Percentiles rank a stretch among this genome's conserved stretches.
Evolutionary conservation across 2,888 invertebrate species (phyloP).

Genomic region (Icerya purchasi): DNA sequence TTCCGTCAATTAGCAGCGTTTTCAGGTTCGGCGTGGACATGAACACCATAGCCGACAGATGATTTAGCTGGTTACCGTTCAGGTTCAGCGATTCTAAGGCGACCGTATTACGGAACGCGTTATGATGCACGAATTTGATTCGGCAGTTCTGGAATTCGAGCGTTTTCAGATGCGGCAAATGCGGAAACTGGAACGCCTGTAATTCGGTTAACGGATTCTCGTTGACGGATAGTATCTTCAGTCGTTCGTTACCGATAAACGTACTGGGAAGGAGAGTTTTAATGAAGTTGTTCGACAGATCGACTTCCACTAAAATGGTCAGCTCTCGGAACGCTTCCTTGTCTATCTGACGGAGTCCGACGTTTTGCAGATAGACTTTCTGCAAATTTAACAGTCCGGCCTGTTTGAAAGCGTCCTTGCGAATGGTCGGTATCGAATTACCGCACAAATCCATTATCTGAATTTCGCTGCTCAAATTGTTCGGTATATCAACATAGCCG

Average conservation of each 20-base stretch:
- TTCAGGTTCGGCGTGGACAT: constrained; percentile 54
- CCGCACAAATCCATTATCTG: constrained; percentile 70
- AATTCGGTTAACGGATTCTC: constrained; percentile 59
- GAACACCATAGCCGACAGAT: constrained; percentile 41
- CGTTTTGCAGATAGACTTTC: constrained; percentile 53
- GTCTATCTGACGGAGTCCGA: constrained; percentile 52
- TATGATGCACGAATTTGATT: constrained; percentile 47
- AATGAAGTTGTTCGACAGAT: constrained; percentile 62
- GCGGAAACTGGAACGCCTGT: constrained; percentile 56
- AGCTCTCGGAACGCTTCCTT: constrained; percentile 68
- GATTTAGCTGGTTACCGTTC: constrained; percentile 55
- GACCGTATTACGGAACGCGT: constrained; percentile 52
- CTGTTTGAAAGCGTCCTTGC: constrained; percentile 54
- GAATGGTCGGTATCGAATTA: constrained; percentile 51
- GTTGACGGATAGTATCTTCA: constrained; percentile 52
- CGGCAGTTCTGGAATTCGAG: constrained; percentile 62
- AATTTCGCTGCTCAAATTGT: constrained; percentile 45
- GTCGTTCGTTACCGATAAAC: constrained; percentile 62
- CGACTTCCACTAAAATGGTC: constrained; percentile 65
- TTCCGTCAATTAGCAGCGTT: constrained; percentile 57
- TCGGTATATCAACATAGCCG: constrained; percentile 56
- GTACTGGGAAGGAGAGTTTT: constrained; percentile 51
- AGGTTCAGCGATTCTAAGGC: constrained; percentile 55
- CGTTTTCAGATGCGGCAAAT: constrained; percentile 54
- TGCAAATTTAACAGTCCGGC: constrained; percentile 65